Base-by-base conservation (phyloP, 1,140 invertebrate genomes). In the Leptonema lineaticorne region DNA sequence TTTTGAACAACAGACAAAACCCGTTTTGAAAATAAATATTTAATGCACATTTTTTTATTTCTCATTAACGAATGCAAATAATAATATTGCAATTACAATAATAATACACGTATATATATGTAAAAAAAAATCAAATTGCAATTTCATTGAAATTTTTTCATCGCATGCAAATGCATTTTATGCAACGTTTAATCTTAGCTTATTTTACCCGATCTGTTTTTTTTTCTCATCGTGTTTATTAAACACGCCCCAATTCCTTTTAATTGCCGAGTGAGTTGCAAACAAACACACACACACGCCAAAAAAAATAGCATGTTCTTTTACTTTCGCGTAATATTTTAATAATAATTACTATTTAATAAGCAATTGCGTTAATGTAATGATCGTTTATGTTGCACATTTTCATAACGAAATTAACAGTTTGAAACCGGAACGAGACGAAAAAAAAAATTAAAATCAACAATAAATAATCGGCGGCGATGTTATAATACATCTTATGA, bases 111-210 rank as follows among this genome's bases (percentile, higher is more conserved):
- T 16, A 16, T n/a, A 14, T 7, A n/a, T 16, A 16, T n/a, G n/a
- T n/a, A n/a, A n/a, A n/a, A n/a, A n/a, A n/a, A n/a, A n/a, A n/a
- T n/a, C n/a, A n/a, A n/a, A n/a, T n/a, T n/a, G n/a, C n/a, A n/a
- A n/a, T n/a, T n/a, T n/a, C n/a, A n/a, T n/a, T n/a, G n/a, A n/a
- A 45, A 14, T 45, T 45, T 45, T 6, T 45, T 45, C 4, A 3
- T 45, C 37, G 14, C 16, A 45, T 45, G 37, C 37, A 45, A 45
- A 45, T 45, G 37, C 37, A 45, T 45, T 45, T 45, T 45, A 45
- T 45, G 37, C 37, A 45, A 45, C 37, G 37, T 14, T 45, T 16
- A 3, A 14, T 45, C 3, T 45, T 16, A 16, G 14, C 37, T 9
- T 16, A 45, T 45, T 45, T 45, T n/a, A n/a, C 16, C 11, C 16